Base-by-base conservation (phyloP, 2,113 vertebrate genomes). In the Pogona vitticeps region DNA sequence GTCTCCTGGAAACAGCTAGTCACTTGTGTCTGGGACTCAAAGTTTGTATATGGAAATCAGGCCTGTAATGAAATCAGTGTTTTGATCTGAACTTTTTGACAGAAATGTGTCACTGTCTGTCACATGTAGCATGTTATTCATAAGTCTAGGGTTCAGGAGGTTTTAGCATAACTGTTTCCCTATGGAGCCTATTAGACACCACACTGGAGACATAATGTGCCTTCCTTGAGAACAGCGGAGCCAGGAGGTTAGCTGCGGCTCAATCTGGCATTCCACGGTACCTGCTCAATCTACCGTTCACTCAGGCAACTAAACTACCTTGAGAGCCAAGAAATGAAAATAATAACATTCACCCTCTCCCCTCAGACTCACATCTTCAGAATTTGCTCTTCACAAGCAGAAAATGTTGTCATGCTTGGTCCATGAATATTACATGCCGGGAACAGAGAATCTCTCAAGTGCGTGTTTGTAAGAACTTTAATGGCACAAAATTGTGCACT, bases 371-470 rank as follows among this genome's bases (percentile, higher is more conserved):
- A 83, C 88, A 90, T 89, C 56, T 82, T 90, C 33, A 40, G 36
- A 80, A 56, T 93, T 89, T 91, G 68, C 5, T 0, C 18, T 4
- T 90, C 86, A 71, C 76, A 65, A 87, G 86, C 46, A 79, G 81
- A 90, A 21, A 38, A 40, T 17, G 75, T 42, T 38, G 63, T 31
- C 23, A 1, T 42, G 17, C 28, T 52, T 91, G 52, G 73, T 90
- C 80, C 87, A 75, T 92, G 89, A 92, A 89, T 88, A 82, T 89
- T 73, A 91, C 83, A 89, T 26, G 80, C 46, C 91, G 88, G 80
- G 90, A 94, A 93, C 92, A 92, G 31, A 90, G 89, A 89, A 91
- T 91, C 31, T 90, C 87, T 86, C 86, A 88, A 42, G 36, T 42
- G 1, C 28, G 15, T 89, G 80, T 82, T 90, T 92, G 79, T 86